Base-by-base conservation (phyloP, 1,140 invertebrate genomes). In the Vanessa atalanta region DNA sequence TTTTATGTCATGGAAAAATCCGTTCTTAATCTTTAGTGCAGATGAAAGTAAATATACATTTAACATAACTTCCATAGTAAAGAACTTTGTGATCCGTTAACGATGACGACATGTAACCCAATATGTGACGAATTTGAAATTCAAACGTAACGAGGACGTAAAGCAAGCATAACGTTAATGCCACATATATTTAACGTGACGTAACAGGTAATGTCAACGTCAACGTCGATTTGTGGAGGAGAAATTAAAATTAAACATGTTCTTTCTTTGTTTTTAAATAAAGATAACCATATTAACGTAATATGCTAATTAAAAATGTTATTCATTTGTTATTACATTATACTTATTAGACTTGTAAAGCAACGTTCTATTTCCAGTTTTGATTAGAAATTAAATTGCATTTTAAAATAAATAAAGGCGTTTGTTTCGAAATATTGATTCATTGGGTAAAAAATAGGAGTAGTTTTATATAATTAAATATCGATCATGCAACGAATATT, bases 101-200 rank as follows among this genome's bases (percentile, higher is more conserved):
- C 53, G 20, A 57, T 57, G 53, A 57, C 53, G 20, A 57, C 53
- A 57, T 23, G 53, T 57, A 57, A 57, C 53, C 53, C 53, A 57
- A 57, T 57, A 57, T 57, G 53, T 57, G 53, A 23, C 53, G 20
- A 23, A 57, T 23, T 11, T 57, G 53, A 26, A 57, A 57, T 57
- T 57, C 16, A 12, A 57, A 57, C 16, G 23, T 57, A 23, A 57
- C 53, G 53, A 57, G 16, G 53, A 57, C 8, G 53, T n/a, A 57
- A 57, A 57, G 53, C 20, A 23, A 23, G 16, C 16, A 23, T 57
- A 57, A 57, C 20, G 53, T 57, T 16, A 11, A 57, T 57, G 53
- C 23, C 53, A 57, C 53, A 57, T 57, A 57, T 57, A 57, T 57
- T 57, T 57, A 57, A 9, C 53, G 20, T 26, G 20, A 57, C 13